These are phyloP conservation scores for Hapalemur alaotrensis DNA, from an alignment of 2,797 vertebrate genomes.

Conservation along the genomic window DNA sequence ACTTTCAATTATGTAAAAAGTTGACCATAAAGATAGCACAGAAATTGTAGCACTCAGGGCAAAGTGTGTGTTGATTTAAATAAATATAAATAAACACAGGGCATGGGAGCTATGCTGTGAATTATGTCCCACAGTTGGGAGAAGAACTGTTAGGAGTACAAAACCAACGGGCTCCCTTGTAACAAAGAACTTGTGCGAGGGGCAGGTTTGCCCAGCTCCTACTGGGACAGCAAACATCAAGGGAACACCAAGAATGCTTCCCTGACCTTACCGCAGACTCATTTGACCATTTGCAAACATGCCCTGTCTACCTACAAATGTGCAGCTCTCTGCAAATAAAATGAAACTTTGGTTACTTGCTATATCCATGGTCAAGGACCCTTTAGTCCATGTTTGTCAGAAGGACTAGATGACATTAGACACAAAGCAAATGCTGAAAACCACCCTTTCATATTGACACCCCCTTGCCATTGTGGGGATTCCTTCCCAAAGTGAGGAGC, in stretches of 20 bases:
- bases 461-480: not conserved
- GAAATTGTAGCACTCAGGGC: not conserved
- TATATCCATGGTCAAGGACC: not conserved
- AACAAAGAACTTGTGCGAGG: not conserved
- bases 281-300: not conserved
- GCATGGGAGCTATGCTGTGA: not conserved
- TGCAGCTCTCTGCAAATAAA: not conserved
- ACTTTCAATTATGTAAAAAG: not conserved
- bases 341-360: not conserved
- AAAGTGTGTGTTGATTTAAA: not conserved
- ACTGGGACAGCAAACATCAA: not conserved
- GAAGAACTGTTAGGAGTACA: not conserved
- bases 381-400: not conserved
- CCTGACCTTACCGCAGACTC: not conserved
- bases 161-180: not conserved
- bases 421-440: constrained; percentile 10
- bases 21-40: not conserved
- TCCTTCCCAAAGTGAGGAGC: not conserved
- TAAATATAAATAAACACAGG: not conserved
- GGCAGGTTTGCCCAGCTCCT: not conserved
- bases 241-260: not conserved
- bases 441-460: not conserved
- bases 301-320: not conserved
- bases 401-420: not conserved
- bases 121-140: not conserved